A percentile compares a stretch with the other conserved stretches of the same genome.
Conservation (phyloP, 1,140 invertebrate species). For the Drosophila setifemur region DNA sequence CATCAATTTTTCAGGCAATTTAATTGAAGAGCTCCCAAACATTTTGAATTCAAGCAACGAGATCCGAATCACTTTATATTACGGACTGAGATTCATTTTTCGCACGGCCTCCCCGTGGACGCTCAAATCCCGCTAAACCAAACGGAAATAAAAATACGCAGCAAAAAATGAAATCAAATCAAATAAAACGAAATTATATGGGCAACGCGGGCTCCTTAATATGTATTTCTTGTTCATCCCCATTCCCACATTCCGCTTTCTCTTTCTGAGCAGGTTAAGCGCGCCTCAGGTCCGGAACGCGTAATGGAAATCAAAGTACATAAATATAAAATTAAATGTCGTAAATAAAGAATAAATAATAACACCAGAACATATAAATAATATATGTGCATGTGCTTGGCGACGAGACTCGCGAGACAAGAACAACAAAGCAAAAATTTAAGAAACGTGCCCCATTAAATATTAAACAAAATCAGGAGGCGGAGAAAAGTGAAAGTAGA, state of each 20-base stretch:
- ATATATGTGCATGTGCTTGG: constrained; percentile 10
- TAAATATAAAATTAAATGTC: constrained; percentile 76
- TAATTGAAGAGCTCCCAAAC: constrained; percentile 57
- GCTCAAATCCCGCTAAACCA: constrained; percentile 31
- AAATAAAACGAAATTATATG: constrained; percentile 66
- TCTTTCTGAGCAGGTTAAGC: constrained; percentile 34
- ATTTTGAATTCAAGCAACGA: constrained; percentile 42
- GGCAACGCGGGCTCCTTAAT: constrained; percentile 21
- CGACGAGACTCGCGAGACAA: constrained; percentile 31
- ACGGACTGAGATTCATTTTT: constrained; percentile 43
- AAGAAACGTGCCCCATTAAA: constrained; percentile 59
- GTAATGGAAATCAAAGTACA: constrained; percentile 74
- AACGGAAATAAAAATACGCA: constrained; percentile 37
- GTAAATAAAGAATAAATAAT: constrained; percentile 65
- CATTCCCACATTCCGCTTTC: neutral
- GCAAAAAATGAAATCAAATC: constrained; percentile 60
- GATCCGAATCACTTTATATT: constrained; percentile 48
- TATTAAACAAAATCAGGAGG: constrained; percentile 38
- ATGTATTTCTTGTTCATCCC: constrained; percentile 15
- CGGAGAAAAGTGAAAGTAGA: neutral
- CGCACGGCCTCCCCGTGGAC: constrained; percentile 24
- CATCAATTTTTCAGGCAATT: constrained; percentile 70
- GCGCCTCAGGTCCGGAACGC: constrained; percentile 40
- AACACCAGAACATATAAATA: constrained; percentile 35
- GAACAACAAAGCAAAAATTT: constrained; percentile 24